These are phyloP conservation scores for Tetrao urogallus DNA, from an alignment of 2,113 vertebrate genomes.

Conservation along the genomic window DNA sequence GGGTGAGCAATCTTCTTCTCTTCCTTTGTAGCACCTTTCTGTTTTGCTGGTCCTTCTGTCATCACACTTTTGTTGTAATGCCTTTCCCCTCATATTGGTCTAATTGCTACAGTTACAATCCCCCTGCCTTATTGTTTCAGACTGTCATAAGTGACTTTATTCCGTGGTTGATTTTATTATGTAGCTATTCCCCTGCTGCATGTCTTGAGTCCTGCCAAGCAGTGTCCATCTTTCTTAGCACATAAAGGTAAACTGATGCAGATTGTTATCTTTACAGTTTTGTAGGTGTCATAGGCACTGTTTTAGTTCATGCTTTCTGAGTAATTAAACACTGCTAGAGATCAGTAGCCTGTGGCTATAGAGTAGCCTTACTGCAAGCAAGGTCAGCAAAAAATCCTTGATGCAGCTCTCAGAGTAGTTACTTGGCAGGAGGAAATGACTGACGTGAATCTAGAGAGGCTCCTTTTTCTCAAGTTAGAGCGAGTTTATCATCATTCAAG, in stretches of 20 bases:
- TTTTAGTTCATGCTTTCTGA: neutral
- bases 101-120: neutral
- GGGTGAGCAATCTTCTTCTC: too few species aligned
- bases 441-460: neutral
- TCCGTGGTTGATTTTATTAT: neutral
- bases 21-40: too few species aligned
- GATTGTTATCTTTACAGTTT: neutral
- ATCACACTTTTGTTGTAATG: too few species aligned
- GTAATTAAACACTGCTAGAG: neutral
- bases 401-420: neutral
- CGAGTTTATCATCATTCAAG: neutral
- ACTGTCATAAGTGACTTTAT: neutral
- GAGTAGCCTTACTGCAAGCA: neutral
- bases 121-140: neutral
- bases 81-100: too few species aligned
- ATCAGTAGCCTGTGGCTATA: neutral
- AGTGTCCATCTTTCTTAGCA: neutral
- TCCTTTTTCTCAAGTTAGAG: neutral
- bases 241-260: too few species aligned
- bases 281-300: neutral
- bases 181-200: neutral
- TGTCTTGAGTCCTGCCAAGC: neutral
- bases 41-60: too few species aligned
- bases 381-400: neutral
- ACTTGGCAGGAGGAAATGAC: rapidly evolving